These are phyloP conservation scores for Brachionus asplanchnoidis DNA, from an alignment of 1,140 invertebrate species.

Conservation along the genomic window DNA sequence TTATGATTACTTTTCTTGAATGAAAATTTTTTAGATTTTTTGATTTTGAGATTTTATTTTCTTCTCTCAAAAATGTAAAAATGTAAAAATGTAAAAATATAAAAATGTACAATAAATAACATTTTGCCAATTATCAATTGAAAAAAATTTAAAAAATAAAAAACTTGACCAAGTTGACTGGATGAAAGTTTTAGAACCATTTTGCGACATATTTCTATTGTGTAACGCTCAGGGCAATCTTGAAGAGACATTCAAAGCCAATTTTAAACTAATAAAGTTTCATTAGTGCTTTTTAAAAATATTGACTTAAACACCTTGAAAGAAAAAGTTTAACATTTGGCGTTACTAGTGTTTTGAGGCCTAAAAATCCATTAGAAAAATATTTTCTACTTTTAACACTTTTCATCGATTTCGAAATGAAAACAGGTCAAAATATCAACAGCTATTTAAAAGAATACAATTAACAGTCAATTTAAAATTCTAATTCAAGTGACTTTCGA, in stretches of 20 bases:
- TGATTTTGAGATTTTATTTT: too few species aligned
- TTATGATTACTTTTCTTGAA: too few species aligned
- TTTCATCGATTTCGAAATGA: background rate
- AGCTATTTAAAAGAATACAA: slow-evolving; percentile 15
- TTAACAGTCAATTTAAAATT: slow-evolving; percentile 33
- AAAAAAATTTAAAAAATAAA: background rate
- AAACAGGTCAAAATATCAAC: slow-evolving; percentile 30
- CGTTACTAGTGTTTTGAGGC: background rate
- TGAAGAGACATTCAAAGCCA: background rate
- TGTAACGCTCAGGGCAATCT: background rate
- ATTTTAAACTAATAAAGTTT: background rate
- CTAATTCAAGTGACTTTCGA: slow-evolving; percentile 5
- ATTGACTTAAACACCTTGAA: background rate
- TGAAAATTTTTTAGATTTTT: too few species aligned
- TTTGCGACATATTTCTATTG: background rate
- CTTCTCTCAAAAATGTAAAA: too few species aligned
- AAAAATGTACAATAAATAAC: too few species aligned
- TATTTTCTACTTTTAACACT: slow-evolving; percentile 30
- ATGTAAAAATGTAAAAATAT: too few species aligned
- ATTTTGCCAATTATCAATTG: too few species aligned
- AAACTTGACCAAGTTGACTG: background rate
- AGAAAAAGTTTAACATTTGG: background rate
- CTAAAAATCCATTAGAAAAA: slow-evolving; percentile 33
- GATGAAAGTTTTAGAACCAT: background rate
- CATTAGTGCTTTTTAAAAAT: background rate